These are phyloP conservation scores for Probosciger aterrimus DNA, from an alignment of 2,113 vertebrate species.

Conservation along the genomic window DNA sequence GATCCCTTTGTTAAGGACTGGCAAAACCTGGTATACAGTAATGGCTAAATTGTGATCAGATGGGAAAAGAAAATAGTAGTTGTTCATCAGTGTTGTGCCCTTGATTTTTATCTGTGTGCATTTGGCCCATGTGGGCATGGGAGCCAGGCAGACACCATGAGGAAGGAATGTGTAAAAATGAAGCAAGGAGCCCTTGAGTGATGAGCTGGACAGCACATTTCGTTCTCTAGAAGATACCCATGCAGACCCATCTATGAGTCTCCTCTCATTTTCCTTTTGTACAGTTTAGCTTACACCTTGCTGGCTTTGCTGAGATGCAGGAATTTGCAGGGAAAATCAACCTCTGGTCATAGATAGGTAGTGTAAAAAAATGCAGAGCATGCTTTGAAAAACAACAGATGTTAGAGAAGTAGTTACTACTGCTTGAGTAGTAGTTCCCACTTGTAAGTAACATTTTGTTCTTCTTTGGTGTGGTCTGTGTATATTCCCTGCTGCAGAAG, in stretches of 20 bases:
- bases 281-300: neutral
- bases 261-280: neutral
- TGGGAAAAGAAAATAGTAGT: neutral
- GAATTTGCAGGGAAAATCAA: neutral
- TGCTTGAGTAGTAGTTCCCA: neutral
- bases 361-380: neutral
- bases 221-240: neutral
- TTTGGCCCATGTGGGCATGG: neutral
- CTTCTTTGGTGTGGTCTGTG: conserved; percentile 24
- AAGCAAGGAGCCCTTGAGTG: neutral
- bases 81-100: neutral
- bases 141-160: neutral
- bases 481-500: neutral
- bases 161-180: neutral
- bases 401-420: neutral
- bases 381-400: conserved; percentile 18
- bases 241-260: neutral
- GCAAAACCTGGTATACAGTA: neutral
- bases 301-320: neutral
- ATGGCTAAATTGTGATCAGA: neutral
- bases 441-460: neutral
- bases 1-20: neutral
- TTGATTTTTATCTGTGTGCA: neutral
- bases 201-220: neutral
- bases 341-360: neutral